Conservation (phyloP, 2,888 invertebrate species). For the Cosmopolites sordidus region DNA sequence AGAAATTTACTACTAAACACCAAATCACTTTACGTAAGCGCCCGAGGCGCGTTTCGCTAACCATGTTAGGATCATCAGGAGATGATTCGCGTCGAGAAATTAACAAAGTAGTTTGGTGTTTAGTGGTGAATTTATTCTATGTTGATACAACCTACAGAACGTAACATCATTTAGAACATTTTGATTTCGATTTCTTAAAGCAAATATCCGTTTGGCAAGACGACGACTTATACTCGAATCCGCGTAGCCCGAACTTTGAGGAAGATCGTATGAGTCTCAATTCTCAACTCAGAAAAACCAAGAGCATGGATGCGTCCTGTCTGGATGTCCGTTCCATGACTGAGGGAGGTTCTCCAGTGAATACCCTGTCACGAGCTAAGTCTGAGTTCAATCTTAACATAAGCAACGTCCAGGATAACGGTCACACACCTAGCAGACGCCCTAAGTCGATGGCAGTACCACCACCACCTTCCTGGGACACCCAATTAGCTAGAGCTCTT, state of each 20-base stretch:
- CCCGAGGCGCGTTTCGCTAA: no score
- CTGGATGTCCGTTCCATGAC: slow-evolving; percentile 73
- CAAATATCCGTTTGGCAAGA: slow-evolving; percentile 79
- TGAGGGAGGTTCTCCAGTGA: slow-evolving; percentile 60
- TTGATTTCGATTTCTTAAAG: slow-evolving; percentile 53
- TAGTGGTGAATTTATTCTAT: no score
- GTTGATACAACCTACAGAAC: no score
- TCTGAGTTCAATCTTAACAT: slow-evolving; percentile 83
- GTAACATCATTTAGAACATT: no score
- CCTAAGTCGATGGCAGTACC: slow-evolving; percentile 63
- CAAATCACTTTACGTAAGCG: no score
- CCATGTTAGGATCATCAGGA: no score
- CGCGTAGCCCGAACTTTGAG: slow-evolving; percentile 56
- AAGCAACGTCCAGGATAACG: slow-evolving; percentile 44
- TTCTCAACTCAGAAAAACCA: slow-evolving; percentile 78
- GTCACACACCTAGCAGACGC: slow-evolving; percentile 49
- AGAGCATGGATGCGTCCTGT: slow-evolving; percentile 85
- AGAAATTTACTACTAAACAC: no score
- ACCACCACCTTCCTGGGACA: slow-evolving; percentile 59
- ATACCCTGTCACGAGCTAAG: slow-evolving; percentile 73
- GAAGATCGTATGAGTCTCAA: slow-evolving; percentile 72
- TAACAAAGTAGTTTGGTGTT: no score
- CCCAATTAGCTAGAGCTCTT: slow-evolving; percentile 76
- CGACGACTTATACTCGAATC: slow-evolving; percentile 67
- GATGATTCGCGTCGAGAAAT: no score